These are phyloP conservation scores for Oreohelix idahoensis DNA, from an alignment of 1,140 invertebrate genomes.

Conservation along the genomic window DNA sequence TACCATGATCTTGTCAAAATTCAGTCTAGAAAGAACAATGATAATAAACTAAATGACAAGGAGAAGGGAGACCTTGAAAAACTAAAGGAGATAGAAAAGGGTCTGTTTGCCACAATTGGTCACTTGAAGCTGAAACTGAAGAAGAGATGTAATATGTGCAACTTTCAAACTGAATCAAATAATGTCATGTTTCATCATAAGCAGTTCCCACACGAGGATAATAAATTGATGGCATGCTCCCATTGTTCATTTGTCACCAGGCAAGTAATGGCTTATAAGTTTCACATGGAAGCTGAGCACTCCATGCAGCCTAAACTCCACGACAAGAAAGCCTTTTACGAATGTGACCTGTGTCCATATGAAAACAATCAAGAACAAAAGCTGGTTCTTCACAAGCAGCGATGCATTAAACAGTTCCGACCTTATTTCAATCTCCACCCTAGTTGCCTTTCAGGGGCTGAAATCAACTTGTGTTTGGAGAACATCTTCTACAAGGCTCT, in stretches of 20 bases:
- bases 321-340: constrained; percentile 88
- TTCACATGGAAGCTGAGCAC: constrained; percentile 92
- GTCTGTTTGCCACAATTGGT: constrained; percentile 78
- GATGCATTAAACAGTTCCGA: constrained; percentile 92
- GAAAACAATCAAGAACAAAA: constrained; percentile 95
- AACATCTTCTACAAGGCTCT: constrained; percentile 60
- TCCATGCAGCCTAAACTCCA: constrained; percentile 86
- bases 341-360: constrained; percentile 94
- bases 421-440: constrained; percentile 88
- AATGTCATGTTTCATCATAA: constrained; percentile 91
- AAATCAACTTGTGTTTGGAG: constrained; percentile 65
- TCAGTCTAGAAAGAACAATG: constrained; percentile 83
- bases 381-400: constrained; percentile 87
- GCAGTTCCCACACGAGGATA: constrained; percentile 92
- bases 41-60: constrained; percentile 81
- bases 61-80: constrained; percentile 86
- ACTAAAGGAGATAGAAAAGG: constrained; percentile 83
- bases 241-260: constrained; percentile 89
- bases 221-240: constrained; percentile 80
- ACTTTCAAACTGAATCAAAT: constrained; percentile 91
- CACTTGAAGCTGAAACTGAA: constrained; percentile 85
- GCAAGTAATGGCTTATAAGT: constrained; percentile 88
- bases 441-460: constrained; percentile 53
- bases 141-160: constrained; percentile 90
- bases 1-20: constrained; percentile 90